These are phyloP conservation scores for Chlorodrepanis virens DNA, from an alignment of 2,113 vertebrate genomes.

Conservation along the genomic window DNA sequence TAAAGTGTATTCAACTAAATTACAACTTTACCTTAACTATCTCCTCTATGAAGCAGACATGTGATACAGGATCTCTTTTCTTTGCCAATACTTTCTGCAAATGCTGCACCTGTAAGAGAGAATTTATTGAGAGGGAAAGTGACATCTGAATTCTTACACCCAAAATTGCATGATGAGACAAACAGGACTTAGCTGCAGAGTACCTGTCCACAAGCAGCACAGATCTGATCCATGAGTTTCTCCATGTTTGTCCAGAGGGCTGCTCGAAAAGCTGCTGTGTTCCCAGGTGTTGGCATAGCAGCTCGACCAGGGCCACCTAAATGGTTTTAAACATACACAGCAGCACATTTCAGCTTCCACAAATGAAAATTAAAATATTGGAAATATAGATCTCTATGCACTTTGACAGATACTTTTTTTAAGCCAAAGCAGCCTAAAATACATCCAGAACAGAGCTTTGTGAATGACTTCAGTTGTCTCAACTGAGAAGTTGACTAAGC, in stretches of 20 bases:
- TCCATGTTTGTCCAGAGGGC: constrained; percentile 98
- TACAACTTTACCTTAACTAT: constrained; percentile 86
- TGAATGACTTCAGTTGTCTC: not conserved
- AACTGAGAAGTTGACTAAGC: not conserved
- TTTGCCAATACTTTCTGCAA: constrained; percentile 93
- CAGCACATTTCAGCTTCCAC: not conserved
- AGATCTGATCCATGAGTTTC: constrained; percentile 97
- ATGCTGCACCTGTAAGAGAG: constrained; percentile 86
- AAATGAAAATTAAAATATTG: not conserved
- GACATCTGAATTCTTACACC: not conserved
- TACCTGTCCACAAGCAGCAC: constrained; percentile 87
- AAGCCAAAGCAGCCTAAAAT: not conserved
- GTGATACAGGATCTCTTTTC: constrained; percentile 96
- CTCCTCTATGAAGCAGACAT: constrained; percentile 96
- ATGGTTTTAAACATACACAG: not conserved
- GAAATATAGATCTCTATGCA: not conserved
- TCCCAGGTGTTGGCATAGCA: constrained; percentile 91
- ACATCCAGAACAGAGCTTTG: not conserved
- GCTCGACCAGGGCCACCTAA: constrained; percentile 90
- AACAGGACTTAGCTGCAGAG: not conserved
- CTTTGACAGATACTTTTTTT: not conserved
- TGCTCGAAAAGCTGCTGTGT: constrained; percentile 91
- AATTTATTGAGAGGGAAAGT: not conserved
- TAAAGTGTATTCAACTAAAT: not conserved
- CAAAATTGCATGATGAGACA: not conserved